A percentile compares a stretch with the other conserved stretches of the same genome.
These are phyloP conservation scores for Brachypteracias leptosomus DNA, from an alignment of 2,113 vertebrate species.

Conservation along the genomic window DNA sequence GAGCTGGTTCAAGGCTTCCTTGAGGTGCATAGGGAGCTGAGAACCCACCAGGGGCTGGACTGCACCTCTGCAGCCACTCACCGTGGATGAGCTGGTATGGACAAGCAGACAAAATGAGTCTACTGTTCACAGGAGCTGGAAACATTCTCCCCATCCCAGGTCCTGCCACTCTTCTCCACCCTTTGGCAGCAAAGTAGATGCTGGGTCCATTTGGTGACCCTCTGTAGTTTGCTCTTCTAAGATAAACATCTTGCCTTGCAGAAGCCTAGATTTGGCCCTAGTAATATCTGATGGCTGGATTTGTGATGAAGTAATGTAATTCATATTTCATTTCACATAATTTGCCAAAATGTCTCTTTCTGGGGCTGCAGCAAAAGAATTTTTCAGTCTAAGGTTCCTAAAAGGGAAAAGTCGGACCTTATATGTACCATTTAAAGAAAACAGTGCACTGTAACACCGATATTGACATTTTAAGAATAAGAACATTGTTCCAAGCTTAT, in stretches of 20 bases:
- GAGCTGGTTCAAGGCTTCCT: neutral
- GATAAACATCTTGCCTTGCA: neutral
- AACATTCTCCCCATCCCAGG: neutral
- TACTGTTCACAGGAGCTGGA: neutral
- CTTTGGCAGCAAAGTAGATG: neutral
- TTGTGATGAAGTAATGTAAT: neutral
- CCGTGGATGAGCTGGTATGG: accelerated
- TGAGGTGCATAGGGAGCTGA: neutral
- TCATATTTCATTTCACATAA: neutral
- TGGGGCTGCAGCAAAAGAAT: neutral
- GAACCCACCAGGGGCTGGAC: neutral
- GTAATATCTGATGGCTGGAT: neutral
- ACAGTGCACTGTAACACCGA: neutral
- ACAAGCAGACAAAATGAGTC: neutral
- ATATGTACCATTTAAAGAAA: neutral
- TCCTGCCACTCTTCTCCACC: neutral
- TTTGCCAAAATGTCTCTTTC: neutral
- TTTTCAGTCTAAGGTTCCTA: neutral
- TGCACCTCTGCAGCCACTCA: neutral
- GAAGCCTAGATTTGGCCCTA: neutral
- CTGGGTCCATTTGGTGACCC: neutral
- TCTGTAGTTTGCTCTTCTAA: neutral
- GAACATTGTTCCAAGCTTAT: accelerated
- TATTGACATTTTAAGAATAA: neutral
- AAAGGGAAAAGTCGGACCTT: neutral